A percentile compares a stretch with the other conserved stretches of the same genome.
These are phyloP conservation scores for Protomyctophum bolini DNA, from an alignment of 2,113 vertebrate species.

Conservation along the genomic window DNA sequence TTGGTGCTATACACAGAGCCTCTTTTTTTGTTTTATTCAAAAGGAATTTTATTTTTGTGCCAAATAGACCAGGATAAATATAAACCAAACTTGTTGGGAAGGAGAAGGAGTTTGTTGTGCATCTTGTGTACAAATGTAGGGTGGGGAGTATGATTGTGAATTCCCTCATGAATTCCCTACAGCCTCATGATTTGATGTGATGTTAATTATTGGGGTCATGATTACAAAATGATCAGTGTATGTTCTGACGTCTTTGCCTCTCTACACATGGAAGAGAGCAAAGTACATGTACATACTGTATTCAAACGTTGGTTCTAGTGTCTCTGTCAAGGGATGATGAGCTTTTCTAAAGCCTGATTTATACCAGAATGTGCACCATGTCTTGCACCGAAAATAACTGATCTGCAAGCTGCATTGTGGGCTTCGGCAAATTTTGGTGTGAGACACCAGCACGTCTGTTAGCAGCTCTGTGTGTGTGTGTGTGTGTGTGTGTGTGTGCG, in stretches of 20 bases:
- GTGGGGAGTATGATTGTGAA: conserved; percentile 26
- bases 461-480: conserved; percentile 3
- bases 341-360: no score
- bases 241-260: no score
- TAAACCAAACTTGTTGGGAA: conserved; percentile 19
- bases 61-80: conserved; percentile 33
- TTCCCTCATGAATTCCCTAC: background rate
- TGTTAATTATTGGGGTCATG: background rate
- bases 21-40: conserved; percentile 10
- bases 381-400: no score
- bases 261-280: no score
- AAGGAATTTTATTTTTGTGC: conserved; percentile 16
- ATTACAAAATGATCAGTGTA: background rate
- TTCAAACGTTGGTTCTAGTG: no score
- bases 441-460: no score
- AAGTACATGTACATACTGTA: no score
- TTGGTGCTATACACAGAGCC: background rate
- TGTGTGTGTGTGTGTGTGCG: background rate
- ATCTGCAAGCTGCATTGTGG: background rate
- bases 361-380: no score
- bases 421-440: no score
- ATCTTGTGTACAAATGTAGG: background rate
- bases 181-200: background rate
- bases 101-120: no score
- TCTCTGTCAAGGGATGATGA: no score